Evolutionary conservation across 2,888 invertebrate genomes (phyloP).

Genomic region (Leucophora obtusa): DNA sequence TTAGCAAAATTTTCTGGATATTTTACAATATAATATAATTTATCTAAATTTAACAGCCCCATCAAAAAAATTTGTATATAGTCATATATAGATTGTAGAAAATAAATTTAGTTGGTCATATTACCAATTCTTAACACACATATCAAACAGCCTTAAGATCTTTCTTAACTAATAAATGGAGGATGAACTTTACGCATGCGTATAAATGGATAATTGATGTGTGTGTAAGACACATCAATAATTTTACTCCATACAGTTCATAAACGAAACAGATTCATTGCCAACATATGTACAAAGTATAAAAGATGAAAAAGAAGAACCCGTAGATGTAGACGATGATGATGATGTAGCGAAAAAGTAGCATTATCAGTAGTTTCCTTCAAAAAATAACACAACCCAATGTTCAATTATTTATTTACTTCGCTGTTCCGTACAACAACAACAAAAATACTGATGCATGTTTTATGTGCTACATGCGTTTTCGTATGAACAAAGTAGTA

Average conservation of each 20-base stretch:
- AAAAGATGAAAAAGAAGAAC: conserved; percentile 8
- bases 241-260: not conserved
- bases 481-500: conserved; percentile 1
- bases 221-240: conserved; percentile 50
- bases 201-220: conserved; percentile 68
- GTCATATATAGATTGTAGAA: too few relatives aligned
- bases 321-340: conserved; percentile 4
- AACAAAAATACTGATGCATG: conserved; percentile 30
- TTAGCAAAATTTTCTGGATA: too few relatives aligned
- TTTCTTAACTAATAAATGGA: conserved; percentile 61
- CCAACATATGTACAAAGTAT: not conserved
- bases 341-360: conserved; percentile 41
- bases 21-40: too few relatives aligned
- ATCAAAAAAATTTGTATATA: too few relatives aligned
- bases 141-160: conserved; percentile 28
- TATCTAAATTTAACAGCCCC: too few relatives aligned
- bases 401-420: conserved; percentile 29
- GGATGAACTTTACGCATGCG: conserved; percentile 67
- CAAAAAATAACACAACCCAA: conserved; percentile 14
- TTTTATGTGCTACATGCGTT: conserved; percentile 17
- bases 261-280: conserved; percentile 1
- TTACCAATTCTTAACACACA: conserved; percentile 16
- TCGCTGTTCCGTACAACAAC: not conserved
- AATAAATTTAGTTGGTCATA: conserved; percentile 21
- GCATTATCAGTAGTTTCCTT: conserved; percentile 43